phyloP scores from a whole-genome alignment of 2,113 vertebrate genomes.

The Phalacrocorax carbo region DNA sequence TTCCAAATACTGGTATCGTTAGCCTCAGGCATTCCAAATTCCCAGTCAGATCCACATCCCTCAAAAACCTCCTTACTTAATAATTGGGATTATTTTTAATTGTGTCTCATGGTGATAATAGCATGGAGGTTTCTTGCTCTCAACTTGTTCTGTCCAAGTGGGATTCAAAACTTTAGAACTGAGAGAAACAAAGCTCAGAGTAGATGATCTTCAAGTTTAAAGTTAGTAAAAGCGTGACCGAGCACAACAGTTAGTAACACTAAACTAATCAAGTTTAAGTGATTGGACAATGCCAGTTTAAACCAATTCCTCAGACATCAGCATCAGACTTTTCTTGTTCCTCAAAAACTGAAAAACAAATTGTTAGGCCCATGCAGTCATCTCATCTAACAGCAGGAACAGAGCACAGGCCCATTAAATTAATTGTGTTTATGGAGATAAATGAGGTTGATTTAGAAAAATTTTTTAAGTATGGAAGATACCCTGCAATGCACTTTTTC shows the following conservation, averaged over 20 bases:
- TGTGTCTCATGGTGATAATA: background rate
- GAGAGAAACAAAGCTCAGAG: background rate
- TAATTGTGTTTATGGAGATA: background rate
- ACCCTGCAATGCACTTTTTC: background rate
- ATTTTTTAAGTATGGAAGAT: background rate
- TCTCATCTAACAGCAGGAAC: background rate
- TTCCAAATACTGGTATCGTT: background rate
- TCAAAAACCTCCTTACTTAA: background rate
- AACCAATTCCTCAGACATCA: background rate
- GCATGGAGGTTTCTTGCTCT: background rate
- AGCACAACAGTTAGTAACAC: background rate
- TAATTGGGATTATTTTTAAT: background rate
- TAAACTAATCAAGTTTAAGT: background rate
- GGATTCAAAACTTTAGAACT: background rate
- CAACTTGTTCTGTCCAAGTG: background rate
- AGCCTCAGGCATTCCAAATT: background rate
- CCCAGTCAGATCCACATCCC: background rate
- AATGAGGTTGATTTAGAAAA: background rate
- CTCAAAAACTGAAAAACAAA: background rate
- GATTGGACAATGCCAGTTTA: background rate
- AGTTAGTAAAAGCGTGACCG: background rate
- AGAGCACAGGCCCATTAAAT: background rate
- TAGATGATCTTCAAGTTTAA: background rate
- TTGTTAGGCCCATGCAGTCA: background rate
- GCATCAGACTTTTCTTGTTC: background rate